phyloP scores from a whole-genome alignment of 1,140 invertebrate genomes.

The Grapholita molesta region DNA sequence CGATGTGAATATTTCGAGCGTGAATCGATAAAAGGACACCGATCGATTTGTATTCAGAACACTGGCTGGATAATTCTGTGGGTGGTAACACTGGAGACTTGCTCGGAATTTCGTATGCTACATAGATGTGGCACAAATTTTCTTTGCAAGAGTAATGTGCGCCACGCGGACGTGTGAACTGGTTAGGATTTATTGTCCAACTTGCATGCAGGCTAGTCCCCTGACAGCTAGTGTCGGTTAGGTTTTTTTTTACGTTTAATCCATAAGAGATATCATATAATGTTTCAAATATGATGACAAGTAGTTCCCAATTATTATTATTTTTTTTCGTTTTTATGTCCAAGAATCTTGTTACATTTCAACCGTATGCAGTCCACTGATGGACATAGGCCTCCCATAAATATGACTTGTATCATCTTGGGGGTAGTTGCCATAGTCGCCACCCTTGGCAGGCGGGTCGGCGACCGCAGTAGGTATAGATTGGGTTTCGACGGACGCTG shows the following conservation, averaged over 20 bases:
- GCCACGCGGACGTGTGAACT: neutral
- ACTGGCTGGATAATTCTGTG: constrained; percentile 59
- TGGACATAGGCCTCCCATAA: too few relatives aligned
- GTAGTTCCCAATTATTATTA: neutral
- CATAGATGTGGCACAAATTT: neutral
- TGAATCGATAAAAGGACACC: constrained; percentile 21
- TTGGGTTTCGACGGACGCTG: too few relatives aligned
- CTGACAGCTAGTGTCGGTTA: neutral
- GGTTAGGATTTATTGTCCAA: neutral
- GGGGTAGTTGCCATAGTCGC: too few relatives aligned
- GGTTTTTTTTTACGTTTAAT: neutral
- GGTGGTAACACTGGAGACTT: constrained; percentile 43
- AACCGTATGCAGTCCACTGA: too few relatives aligned
- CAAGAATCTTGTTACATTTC: neutral
- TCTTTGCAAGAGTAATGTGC: neutral
- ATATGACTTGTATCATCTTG: too few relatives aligned
- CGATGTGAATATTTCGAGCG: neutral
- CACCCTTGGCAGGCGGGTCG: too few relatives aligned
- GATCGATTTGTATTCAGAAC: constrained; percentile 59
- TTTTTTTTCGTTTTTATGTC: neutral
- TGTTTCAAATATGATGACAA: neutral
- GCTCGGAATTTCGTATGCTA: neutral
- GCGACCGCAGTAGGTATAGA: too few relatives aligned
- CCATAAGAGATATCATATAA: neutral
- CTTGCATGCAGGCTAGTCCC: neutral